phyloP scores from a whole-genome alignment of 2,113 vertebrate genomes.

The Myrmecobius fasciatus region DNA sequence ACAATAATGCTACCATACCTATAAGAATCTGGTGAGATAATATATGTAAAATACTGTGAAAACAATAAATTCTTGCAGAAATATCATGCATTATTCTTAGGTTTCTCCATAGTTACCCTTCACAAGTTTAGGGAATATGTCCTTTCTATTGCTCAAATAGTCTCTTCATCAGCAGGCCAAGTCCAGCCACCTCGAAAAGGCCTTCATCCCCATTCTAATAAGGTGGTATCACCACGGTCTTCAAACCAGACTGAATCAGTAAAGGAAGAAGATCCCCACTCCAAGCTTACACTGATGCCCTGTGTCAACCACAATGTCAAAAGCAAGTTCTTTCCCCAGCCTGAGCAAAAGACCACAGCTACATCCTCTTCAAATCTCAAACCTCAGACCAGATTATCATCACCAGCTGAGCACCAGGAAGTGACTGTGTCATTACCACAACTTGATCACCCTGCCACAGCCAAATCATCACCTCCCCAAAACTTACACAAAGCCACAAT shows the following conservation, averaged over 20 bases:
- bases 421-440: not conserved
- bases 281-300: not conserved
- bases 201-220: not conserved
- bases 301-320: not conserved
- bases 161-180: constrained; percentile 1
- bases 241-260: not conserved
- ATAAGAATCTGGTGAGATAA: not conserved
- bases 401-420: not conserved
- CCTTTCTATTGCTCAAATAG: not conserved
- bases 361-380: not conserved
- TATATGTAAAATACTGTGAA: not conserved
- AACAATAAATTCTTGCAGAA: not conserved
- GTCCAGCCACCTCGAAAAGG: not conserved
- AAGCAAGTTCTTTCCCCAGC: not conserved
- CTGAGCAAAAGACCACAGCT: not conserved
- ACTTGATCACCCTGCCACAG: not conserved
- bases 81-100: not conserved
- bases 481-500: not conserved
- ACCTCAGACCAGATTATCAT: not conserved
- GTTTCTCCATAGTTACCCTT: not conserved
- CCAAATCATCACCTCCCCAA: not conserved
- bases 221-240: not conserved
- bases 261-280: not conserved
- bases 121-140: not conserved
- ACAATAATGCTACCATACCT: not conserved